Percentiles rank a stretch among this genome's conserved stretches.
phyloP scores from a whole-genome alignment of 2,888 invertebrate genomes.

The Athalia cordata region DNA sequence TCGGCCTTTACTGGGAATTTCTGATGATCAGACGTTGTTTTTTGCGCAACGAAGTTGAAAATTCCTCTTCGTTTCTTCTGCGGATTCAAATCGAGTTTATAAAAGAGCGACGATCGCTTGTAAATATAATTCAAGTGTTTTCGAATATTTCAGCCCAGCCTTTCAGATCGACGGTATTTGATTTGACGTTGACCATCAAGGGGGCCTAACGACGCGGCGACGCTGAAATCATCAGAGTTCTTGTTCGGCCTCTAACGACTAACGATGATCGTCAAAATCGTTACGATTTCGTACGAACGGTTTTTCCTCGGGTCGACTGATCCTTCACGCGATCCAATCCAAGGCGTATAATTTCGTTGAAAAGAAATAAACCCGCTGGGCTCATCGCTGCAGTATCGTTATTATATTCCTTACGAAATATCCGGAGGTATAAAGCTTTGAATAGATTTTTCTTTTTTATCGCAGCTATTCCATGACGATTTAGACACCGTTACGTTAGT shows the following conservation, averaged over 20 bases:
- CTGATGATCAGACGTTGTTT: not conserved
- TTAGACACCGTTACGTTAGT: constrained; percentile 21
- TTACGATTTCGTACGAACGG: constrained; percentile 33
- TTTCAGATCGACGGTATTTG: too few species aligned
- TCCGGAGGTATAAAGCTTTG: not conserved
- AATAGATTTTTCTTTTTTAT: constrained; percentile 51
- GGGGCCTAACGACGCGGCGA: constrained; percentile 13
- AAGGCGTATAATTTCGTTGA: constrained; percentile 51
- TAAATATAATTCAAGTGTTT: constrained; percentile 11
- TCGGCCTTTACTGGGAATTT: not conserved
- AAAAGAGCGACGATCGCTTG: not conserved
- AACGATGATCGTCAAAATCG: constrained; percentile 42
- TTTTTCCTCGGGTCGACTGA: constrained; percentile 21
- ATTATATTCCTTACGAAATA: constrained; percentile 31
- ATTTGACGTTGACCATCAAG: constrained; percentile 18
- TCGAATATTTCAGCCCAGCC: not conserved
- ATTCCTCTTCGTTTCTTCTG: not conserved
- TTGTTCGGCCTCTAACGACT: constrained; percentile 10
- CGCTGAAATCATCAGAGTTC: constrained; percentile 12
- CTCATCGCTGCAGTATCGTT: not conserved
- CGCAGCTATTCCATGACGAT: constrained; percentile 29
- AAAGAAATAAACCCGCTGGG: constrained; percentile 43
- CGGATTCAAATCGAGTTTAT: not conserved
- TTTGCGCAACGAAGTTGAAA: not conserved
- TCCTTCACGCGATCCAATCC: constrained; percentile 54